Percentiles rank a stretch among this genome's conserved stretches.
Conservation (phyloP, 2,888 invertebrate species). For the Xylophagus ater region DNA sequence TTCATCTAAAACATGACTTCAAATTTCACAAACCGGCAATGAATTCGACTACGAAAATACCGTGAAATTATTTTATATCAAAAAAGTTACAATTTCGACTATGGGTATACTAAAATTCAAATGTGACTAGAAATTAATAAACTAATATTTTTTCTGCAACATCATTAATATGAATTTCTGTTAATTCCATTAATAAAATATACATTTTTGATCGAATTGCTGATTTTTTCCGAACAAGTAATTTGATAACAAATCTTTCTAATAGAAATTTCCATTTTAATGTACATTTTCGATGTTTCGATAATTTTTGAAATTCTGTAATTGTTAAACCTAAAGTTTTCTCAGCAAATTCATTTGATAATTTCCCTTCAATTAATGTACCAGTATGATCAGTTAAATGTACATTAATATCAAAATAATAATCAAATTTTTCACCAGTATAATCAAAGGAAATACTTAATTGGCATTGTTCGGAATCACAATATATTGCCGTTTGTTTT, state of each 20-base stretch:
- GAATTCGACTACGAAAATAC: too few species aligned
- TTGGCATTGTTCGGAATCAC: constrained; percentile 28
- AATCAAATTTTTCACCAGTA: constrained; percentile 21
- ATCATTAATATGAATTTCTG: constrained; percentile 21
- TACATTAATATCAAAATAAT: constrained; percentile 49
- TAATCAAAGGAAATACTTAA: constrained; percentile 25
- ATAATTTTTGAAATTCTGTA: constrained; percentile 43
- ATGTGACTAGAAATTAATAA: constrained; percentile 28
- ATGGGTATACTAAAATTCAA: too few species aligned
- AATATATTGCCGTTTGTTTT: constrained; percentile 19
- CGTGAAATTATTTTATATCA: too few species aligned
- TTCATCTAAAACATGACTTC: too few species aligned
- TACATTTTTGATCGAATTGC: constrained; percentile 23
- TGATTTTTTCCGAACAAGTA: constrained; percentile 27
- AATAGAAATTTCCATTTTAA: constrained; percentile 54
- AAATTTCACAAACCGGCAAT: too few species aligned
- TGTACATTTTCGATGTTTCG: constrained; percentile 42
- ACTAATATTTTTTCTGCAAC: constrained; percentile 26
- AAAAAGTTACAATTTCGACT: too few species aligned
- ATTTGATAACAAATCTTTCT: constrained; percentile 49
- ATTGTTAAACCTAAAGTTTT: constrained; percentile 45
- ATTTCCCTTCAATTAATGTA: constrained; percentile 45
- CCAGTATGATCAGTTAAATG: constrained; percentile 60
- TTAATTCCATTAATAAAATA: constrained; percentile 28
- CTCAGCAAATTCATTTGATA: constrained; percentile 49